Evolutionary conservation across 2,113 vertebrate species (phyloP), one percentile per base, ranked within the genome.

Genomic region (Tautogolabrus adspersus): DNA sequence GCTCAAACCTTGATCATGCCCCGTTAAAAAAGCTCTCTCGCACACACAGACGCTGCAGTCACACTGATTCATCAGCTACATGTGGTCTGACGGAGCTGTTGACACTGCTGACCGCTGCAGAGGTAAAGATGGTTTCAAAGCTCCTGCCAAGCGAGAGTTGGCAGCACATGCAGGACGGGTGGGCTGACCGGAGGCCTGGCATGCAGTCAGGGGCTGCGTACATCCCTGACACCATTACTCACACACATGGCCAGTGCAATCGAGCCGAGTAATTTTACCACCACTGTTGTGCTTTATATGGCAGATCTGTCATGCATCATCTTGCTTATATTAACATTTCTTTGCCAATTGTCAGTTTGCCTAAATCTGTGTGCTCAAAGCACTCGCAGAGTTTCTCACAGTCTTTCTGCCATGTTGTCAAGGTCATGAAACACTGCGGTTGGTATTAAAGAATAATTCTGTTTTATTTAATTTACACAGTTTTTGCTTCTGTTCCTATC

Each of bases 71-170:
- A 85, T 81, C 42, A 52, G 64, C 72, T 47, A 69, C 88, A 89
- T 89, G 89, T 81, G 90, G 86, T 81, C 87, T 68, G 75, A 74
- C 1, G 62, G 66, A 60, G 77, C 68, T 90, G 90, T 92, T 92
- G 92, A 92, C 88, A 79, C 82, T 93, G 84, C 64, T 90, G 91
- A 92, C 89, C 90, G 18, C 87, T 73, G 87, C 67, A 47, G 88
- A 82, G 77, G 85, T 85, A 87, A 84, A 91, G 81, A 84, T 56
- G 74, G 70, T 88, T 90, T 86, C 71, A 85, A 85, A 87, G 81
- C 19, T 71, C 51, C 84, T 88, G 88, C 90, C 92, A 91, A 90
- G 87, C 10, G 7, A 82, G 82, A 89, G 82, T 46, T 92, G 92
- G 92, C 84, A 90, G 87, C 84, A 74, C 77, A 65, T 84, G 57